Evolutionary conservation across 2,888 invertebrate species (phyloP).

Genomic region (Caenorhabditis zanzibari): DNA sequence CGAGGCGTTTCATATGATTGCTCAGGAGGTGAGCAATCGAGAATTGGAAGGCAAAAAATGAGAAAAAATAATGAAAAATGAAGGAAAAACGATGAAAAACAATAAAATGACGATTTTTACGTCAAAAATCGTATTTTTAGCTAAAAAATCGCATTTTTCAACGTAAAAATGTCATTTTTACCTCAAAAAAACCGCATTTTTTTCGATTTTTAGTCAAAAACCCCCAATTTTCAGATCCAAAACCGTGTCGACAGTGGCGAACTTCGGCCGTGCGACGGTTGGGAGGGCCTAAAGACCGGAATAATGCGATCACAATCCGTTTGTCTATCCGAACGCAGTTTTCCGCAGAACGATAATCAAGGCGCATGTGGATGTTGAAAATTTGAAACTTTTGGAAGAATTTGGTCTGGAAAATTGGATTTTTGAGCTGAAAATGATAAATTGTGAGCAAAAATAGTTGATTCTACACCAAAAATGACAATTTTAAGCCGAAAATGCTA

Average conservation of each 20-base stretch:
- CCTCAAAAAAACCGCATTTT: too few species aligned
- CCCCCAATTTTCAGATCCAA: slow-evolving; percentile 73
- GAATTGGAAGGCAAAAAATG: background rate
- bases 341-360: slow-evolving; percentile 55
- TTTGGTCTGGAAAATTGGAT: background rate
- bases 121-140: too few species aligned
- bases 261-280: slow-evolving; percentile 77
- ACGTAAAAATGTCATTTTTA: background rate
- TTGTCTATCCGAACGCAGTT: slow-evolving; percentile 78
- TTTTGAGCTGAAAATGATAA: background rate
- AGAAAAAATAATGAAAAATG: background rate
- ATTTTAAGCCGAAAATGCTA: background rate
- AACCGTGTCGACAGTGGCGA: slow-evolving; percentile 75
- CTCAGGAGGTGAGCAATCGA: slow-evolving; percentile 74
- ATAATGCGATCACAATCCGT: slow-evolving; percentile 80
- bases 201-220: too few species aligned
- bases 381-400: background rate
- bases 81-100: background rate
- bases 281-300: slow-evolving; percentile 81
- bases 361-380: slow-evolving; percentile 75
- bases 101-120: too few species aligned
- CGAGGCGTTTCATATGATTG: slow-evolving; percentile 81
- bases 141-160: background rate
- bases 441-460: too few species aligned
- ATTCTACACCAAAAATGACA: too few species aligned